These are phyloP conservation scores for Leptopterna dolabrata DNA, from an alignment of 2,888 invertebrate genomes.

Conservation along the genomic window DNA sequence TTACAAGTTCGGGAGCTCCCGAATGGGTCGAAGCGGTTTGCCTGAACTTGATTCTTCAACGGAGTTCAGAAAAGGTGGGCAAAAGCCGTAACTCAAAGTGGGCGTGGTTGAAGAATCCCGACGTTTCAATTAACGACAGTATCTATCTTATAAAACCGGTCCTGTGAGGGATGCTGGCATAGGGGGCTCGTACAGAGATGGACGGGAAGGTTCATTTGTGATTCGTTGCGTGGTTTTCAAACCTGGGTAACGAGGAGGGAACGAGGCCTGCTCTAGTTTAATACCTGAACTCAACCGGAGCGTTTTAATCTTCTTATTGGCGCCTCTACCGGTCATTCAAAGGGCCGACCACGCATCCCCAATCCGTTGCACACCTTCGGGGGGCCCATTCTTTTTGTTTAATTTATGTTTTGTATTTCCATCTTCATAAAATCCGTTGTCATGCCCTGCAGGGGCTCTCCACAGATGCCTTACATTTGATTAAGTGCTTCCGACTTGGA, in stretches of 20 bases:
- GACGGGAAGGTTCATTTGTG: slow-evolving; percentile 43
- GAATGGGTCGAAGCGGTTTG: neutral
- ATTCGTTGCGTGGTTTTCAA: slow-evolving; percentile 48
- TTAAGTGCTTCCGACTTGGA: neutral
- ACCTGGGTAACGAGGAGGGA: slow-evolving; percentile 33
- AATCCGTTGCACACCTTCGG: neutral
- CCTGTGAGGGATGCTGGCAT: neutral
- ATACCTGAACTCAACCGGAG: slow-evolving; percentile 25
- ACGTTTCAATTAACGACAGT: slow-evolving; percentile 55
- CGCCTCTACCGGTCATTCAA: slow-evolving; percentile 34
- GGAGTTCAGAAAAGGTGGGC: slow-evolving; percentile 4
- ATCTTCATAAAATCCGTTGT: neutral
- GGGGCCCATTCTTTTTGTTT: neutral
- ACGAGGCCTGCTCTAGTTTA: slow-evolving; percentile 43
- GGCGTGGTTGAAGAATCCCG: slow-evolving; percentile 47
- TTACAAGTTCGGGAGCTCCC: neutral
- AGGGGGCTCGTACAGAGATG: neutral
- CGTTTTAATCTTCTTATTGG: slow-evolving; percentile 28
- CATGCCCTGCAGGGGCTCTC: neutral
- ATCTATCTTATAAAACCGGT: slow-evolving; percentile 43
- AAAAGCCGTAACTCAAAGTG: slow-evolving; percentile 42
- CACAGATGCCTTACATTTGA: neutral
- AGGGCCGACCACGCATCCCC: slow-evolving; percentile 15
- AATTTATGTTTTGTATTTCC: neutral
- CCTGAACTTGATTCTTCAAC: neutral